phyloP scores from a whole-genome alignment of 2,113 vertebrate species.

The Odontesthes bonariensis region DNA sequence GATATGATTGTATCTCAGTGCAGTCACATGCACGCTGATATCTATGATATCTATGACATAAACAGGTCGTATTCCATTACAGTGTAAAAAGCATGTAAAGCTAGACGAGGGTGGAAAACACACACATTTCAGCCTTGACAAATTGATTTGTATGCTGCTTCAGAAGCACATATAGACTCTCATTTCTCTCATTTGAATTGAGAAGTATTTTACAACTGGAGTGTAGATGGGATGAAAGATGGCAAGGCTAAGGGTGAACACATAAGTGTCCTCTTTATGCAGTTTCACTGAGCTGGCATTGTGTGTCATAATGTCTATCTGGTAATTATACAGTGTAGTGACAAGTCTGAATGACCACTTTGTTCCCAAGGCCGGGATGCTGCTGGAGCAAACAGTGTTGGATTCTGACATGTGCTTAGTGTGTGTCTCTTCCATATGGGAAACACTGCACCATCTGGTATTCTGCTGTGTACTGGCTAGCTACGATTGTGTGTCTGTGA shows the following conservation, averaged over 20 bases:
- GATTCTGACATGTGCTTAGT: constrained; percentile 81
- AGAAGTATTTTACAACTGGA: constrained; percentile 52
- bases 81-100: constrained; percentile 11
- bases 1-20: constrained; percentile 7
- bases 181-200: constrained; percentile 45
- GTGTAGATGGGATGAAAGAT: constrained; percentile 63
- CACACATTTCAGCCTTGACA: constrained; percentile 9
- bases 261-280: constrained; percentile 94
- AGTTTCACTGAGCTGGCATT: constrained; percentile 91
- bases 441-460: constrained; percentile 81
- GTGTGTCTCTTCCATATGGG: constrained; percentile 81
- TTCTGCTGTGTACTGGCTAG: constrained; percentile 76
- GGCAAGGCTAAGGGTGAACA: constrained; percentile 79
- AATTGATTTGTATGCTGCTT: constrained; percentile 47
- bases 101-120: constrained; percentile 8
- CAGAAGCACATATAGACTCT: constrained; percentile 37
- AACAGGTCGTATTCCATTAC: constrained; percentile 11
- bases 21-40: constrained; percentile 16
- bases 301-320: constrained; percentile 91
- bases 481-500: constrained; percentile 63
- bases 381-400: constrained; percentile 79
- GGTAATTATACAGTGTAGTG: constrained; percentile 89
- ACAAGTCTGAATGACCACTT: constrained; percentile 92
- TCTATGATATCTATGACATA: constrained; percentile 20
- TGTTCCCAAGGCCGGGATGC: constrained; percentile 88